phyloP scores from a whole-genome alignment of 1,140 invertebrate species.

The Ostrea denselamellosa region DNA sequence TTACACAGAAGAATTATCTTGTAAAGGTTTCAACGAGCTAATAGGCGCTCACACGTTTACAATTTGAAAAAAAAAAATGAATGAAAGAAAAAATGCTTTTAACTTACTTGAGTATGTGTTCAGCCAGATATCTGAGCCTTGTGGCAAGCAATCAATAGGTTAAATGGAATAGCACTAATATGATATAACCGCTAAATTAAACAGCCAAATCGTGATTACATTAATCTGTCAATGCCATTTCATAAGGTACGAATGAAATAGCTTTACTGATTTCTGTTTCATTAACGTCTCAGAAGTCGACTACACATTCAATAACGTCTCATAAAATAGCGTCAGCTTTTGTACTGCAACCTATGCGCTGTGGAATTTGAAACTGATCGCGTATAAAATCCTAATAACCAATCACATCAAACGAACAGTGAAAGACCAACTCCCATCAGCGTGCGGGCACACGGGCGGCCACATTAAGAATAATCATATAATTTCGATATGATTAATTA shows the following conservation, averaged over 20 bases:
- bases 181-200: slow-evolving; percentile 5
- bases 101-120: slow-evolving; percentile 27
- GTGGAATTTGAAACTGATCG: neutral
- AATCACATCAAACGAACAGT: neutral
- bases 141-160: neutral
- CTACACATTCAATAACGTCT: neutral
- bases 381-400: slow-evolving; percentile 6
- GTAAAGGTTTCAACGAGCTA: neutral
- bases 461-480: neutral
- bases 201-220: slow-evolving; percentile 1
- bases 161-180: slow-evolving; percentile 20
- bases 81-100: neutral
- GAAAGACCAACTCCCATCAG: neutral
- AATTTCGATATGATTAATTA: slow-evolving; percentile 16
- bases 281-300: neutral
- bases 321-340: neutral
- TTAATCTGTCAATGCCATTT: slow-evolving; percentile 6
- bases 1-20: neutral
- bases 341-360: neutral
- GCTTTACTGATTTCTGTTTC: neutral
- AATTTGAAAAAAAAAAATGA: neutral
- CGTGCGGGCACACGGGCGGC: neutral
- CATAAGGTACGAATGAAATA: slow-evolving; percentile 17
- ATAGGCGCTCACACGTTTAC: neutral
- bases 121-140: neutral